A percentile compares a stretch with the other conserved stretches of the same genome.
These are phyloP conservation scores for Pempheris klunzingeri DNA, from an alignment of 2,797 vertebrate genomes.

Conservation along the genomic window DNA sequence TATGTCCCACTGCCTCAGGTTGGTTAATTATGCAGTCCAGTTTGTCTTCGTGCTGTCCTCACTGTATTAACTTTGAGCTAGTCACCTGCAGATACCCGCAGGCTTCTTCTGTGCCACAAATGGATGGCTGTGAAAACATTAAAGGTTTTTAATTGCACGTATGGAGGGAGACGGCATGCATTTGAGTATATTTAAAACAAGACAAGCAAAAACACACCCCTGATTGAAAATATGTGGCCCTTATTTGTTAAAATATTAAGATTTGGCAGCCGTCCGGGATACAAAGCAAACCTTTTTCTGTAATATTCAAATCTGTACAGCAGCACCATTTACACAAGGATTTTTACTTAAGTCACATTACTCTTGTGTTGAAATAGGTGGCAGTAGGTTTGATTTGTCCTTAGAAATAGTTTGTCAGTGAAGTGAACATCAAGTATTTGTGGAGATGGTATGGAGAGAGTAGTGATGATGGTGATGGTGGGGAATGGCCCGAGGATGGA, in stretches of 20 bases:
- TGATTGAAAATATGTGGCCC: not conserved
- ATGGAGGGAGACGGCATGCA: constrained; percentile 25
- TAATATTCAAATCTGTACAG: not conserved
- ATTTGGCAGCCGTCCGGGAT: not conserved
- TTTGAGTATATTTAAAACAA: constrained; percentile 15
- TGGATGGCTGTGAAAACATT: constrained; percentile 58
- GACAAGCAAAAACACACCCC: not conserved
- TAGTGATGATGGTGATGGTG: constrained; percentile 66
- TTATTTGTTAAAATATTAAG: not conserved
- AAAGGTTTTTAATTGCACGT: constrained; percentile 69
- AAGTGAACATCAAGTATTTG: constrained; percentile 56
- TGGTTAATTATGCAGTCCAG: constrained; percentile 67
- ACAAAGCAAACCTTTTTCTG: constrained; percentile 14
- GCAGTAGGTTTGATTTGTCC: constrained; percentile 47
- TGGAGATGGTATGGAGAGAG: constrained; percentile 60
- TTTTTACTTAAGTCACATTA: constrained; percentile 18
- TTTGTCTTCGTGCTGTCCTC: constrained; percentile 71
- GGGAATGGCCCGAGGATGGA: constrained; percentile 68
- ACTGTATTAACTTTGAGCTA: constrained; percentile 71
- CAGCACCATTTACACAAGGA: not conserved
- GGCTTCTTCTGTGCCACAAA: constrained; percentile 62
- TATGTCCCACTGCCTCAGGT: constrained; percentile 56
- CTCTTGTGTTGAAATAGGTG: constrained; percentile 31
- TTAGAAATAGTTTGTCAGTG: constrained; percentile 54
- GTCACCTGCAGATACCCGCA: constrained; percentile 66